Conservation (phyloP, 2,113 vertebrate species). For the Lampris megalopsis region DNA sequence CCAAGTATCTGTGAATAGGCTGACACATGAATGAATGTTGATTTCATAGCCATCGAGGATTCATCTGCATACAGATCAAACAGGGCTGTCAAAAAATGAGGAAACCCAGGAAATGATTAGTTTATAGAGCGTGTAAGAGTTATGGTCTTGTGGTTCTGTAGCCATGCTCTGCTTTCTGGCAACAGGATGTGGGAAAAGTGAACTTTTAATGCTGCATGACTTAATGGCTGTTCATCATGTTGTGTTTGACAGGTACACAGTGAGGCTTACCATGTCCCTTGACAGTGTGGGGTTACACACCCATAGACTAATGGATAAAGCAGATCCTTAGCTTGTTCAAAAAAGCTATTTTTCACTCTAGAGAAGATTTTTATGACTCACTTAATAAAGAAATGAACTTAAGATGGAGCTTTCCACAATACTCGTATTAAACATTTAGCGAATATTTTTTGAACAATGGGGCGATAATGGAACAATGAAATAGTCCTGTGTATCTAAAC, state of each 20-base stretch:
- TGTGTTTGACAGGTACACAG: constrained; percentile 62
- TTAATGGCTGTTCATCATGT: constrained; percentile 59
- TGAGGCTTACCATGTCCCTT: constrained; percentile 55
- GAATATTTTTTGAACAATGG: background rate
- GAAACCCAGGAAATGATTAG: constrained; percentile 58
- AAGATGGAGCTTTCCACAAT: background rate
- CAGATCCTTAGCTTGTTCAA: constrained; percentile 29
- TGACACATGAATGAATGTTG: constrained; percentile 42
- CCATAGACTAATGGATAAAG: constrained; percentile 47
- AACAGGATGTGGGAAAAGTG: constrained; percentile 52
- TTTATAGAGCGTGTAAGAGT: constrained; percentile 65
- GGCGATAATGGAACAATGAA: background rate
- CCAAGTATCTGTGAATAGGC: constrained; percentile 33
- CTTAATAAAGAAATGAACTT: constrained; percentile 2
- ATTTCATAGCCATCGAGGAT: constrained; percentile 54
- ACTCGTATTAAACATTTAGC: background rate
- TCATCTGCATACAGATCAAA: constrained; percentile 54
- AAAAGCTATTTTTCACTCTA: background rate
- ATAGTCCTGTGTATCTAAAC: too few species aligned
- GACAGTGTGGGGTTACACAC: constrained; percentile 42
- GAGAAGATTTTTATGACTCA: constrained; percentile 8
- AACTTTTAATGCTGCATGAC: constrained; percentile 51
- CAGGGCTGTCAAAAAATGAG: constrained; percentile 28
- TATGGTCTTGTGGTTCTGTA: constrained; percentile 55
- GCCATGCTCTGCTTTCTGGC: constrained; percentile 42